Evolutionary conservation across 2,113 vertebrate genomes (phyloP).

Genomic region (Turnix velox): DNA sequence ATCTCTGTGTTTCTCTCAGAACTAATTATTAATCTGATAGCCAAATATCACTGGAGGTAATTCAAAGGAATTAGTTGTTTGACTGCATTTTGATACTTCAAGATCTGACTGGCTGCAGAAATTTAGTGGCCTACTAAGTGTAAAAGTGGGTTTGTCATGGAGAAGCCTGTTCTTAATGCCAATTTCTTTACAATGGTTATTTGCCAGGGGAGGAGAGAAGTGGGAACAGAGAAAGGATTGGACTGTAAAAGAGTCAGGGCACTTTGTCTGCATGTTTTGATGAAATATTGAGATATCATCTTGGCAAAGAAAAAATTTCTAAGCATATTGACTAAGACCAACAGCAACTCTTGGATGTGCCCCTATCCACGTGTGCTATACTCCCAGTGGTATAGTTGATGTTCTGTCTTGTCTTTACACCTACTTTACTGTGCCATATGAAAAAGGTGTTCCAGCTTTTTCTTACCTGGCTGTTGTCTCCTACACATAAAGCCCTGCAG

Average conservation of each 20-base stretch:
- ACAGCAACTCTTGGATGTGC: rapidly evolving
- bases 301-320: background rate
- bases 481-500: background rate
- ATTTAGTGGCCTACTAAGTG: background rate
- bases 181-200: background rate
- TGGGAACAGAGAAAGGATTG: background rate
- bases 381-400: background rate
- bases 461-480: background rate
- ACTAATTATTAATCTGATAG: background rate
- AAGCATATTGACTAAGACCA: background rate
- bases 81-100: background rate
- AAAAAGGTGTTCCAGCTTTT: background rate
- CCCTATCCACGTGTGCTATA: background rate
- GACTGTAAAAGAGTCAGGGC: background rate
- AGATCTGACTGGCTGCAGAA: background rate
- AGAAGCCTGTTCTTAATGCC: background rate
- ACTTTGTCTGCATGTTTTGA: background rate
- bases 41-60: background rate
- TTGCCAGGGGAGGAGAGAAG: background rate
- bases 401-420: background rate
- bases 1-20: background rate
- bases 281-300: background rate
- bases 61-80: background rate
- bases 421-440: background rate
- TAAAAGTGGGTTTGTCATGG: background rate